Evolutionary conservation across 2,113 vertebrate species (phyloP), one percentile per base, ranked within the genome.

Genomic region (Percopsis transmontana): DNA sequence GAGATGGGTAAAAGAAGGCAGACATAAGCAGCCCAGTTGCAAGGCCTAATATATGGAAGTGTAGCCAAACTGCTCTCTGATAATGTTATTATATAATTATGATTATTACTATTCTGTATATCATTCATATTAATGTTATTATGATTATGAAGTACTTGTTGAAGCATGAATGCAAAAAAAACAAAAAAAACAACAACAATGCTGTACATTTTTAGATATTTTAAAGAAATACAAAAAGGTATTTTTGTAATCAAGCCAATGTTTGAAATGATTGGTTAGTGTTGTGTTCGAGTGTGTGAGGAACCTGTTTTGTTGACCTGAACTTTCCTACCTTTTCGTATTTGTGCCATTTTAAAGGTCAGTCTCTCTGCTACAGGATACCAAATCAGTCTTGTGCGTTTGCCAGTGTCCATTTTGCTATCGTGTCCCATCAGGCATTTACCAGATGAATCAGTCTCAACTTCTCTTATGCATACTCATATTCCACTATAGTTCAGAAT

Each of bases 151-250:
- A 88, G 80, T 89, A 85, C 81, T 84, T 85, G 83, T 91, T 76
- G 70, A 88, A 80, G 90, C 87, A 89, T 90, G 90, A 91, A 68
- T 86, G 52, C 72, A 50, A 52, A 44, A 23, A 24, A 4, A 10
- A 57, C 62, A 68, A 80, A 74, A 48, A 7, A 56, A 69, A 57
- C 21, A 79, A 81, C 77, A 69, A 75, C 54, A 74, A 88, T 80
- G 90, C 86, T 92, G 90, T 91, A 92, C 77, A 90, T 91, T 91
- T 91, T 91, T 91, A 90, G 88, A 90, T 91, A 90, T 91, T 91
- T 91, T 91, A 86, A 89, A 86, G 86, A 87, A 84, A 85, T 88
- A 89, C 88, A 83, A 87, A 91, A 87, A 87, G 70, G 87, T 92
- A 92, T 92, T 92, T 92, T 92, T 92, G 80, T 92, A 92, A 92